These are phyloP conservation scores for Yponomeuta evonymella DNA, from an alignment of 2,888 invertebrate genomes.

Conservation along the genomic window DNA sequence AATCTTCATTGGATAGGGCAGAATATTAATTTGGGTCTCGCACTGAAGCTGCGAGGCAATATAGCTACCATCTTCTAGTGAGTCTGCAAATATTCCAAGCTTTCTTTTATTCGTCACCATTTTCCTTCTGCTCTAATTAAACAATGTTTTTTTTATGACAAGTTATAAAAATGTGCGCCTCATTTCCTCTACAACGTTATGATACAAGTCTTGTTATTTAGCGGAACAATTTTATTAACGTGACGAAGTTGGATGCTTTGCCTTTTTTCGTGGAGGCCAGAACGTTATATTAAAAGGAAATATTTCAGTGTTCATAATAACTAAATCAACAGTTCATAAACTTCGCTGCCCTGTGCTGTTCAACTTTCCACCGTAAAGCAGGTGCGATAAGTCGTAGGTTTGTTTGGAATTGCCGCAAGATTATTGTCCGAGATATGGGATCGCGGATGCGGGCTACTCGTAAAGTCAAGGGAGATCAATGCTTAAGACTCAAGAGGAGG, in stretches of 20 bases:
- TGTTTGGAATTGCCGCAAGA: neutral
- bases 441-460: conserved; percentile 6
- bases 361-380: neutral
- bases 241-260: neutral
- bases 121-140: conserved; percentile 12
- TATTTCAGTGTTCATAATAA: neutral
- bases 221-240: neutral
- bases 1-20: neutral
- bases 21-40: conserved; percentile 2
- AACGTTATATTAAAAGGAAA: neutral
- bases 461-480: conserved; percentile 9
- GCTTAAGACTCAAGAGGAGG: neutral
- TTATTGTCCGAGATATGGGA: neutral
- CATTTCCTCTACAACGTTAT: neutral
- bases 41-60: conserved; percentile 16
- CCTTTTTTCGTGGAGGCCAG: neutral
- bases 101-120: conserved; percentile 5
- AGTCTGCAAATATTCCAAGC: conserved; percentile 10
- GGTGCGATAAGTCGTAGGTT: neutral
- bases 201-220: neutral
- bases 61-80: conserved; percentile 9
- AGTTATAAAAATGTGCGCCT: conserved; percentile 9
- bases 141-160: conserved; percentile 11
- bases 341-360: neutral
- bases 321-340: neutral